phyloP scores from a whole-genome alignment of 2,888 invertebrate genomes.

The Octonoba sinensis region DNA sequence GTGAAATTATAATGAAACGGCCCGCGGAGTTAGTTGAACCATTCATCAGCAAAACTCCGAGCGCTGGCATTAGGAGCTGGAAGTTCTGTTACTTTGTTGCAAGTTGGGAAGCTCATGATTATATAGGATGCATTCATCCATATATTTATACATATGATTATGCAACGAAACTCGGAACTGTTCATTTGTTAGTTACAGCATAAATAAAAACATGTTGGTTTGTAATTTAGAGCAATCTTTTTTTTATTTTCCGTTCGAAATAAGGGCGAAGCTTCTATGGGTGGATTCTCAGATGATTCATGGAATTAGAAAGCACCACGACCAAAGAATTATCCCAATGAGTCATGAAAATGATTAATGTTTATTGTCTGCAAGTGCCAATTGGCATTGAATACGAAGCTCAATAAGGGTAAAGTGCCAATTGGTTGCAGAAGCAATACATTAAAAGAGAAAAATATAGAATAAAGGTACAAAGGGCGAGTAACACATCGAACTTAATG shows the following conservation, averaged over 20 bases:
- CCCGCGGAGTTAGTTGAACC: slow-evolving; percentile 13
- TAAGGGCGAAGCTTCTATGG: slow-evolving; percentile 21
- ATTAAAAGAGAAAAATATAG: background rate
- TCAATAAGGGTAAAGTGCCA: too few relatives aligned
- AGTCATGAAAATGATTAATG: slow-evolving; percentile 44
- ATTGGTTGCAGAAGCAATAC: too few relatives aligned
- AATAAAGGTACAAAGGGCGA: background rate
- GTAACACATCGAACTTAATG: background rate
- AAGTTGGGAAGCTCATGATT: slow-evolving; percentile 9
- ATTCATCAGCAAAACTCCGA: slow-evolving; percentile 20
- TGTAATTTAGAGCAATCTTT: slow-evolving; percentile 2
- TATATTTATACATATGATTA: background rate
- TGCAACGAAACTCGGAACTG: too few relatives aligned
- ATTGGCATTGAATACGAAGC: background rate
- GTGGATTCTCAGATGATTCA: slow-evolving; percentile 38
- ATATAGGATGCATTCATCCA: background rate
- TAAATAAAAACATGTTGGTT: background rate
- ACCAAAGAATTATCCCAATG: slow-evolving; percentile 28
- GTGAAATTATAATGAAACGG: slow-evolving; percentile 39
- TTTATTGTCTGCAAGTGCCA: slow-evolving; percentile 27
- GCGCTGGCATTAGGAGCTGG: slow-evolving; percentile 17
- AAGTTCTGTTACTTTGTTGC: slow-evolving; percentile 40
- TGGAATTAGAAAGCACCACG: slow-evolving; percentile 52
- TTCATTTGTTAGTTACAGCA: slow-evolving; percentile 10
- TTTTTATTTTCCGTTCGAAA: background rate